These are phyloP conservation scores for Oreohelix idahoensis DNA, from an alignment of 1,140 invertebrate species.

Conservation along the genomic window DNA sequence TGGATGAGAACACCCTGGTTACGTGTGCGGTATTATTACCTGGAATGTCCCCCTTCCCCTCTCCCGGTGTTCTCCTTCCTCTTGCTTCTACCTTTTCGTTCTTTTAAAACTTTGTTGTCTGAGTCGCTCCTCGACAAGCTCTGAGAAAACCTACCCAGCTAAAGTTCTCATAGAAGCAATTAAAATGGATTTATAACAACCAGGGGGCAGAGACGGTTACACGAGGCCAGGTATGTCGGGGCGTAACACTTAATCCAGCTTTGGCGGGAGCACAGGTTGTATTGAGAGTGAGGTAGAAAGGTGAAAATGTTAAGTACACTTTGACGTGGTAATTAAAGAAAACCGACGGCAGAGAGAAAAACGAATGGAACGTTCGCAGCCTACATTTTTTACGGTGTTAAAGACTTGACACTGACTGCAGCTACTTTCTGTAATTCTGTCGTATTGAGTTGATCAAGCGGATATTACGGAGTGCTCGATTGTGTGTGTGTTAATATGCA, in stretches of 20 bases:
- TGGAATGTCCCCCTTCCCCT: not conserved
- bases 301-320: too few relatives aligned
- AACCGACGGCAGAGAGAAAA: too few relatives aligned
- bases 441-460: too few relatives aligned
- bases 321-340: too few relatives aligned
- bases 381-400: too few relatives aligned
- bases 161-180: not conserved
- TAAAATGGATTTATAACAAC: not conserved
- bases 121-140: not conserved
- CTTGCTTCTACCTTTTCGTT: not conserved
- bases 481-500: too few relatives aligned
- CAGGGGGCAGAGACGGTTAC: not conserved
- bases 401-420: too few relatives aligned
- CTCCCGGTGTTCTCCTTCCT: not conserved
- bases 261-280: not conserved
- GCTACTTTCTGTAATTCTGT: too few relatives aligned
- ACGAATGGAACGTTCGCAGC: too few relatives aligned
- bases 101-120: not conserved
- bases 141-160: not conserved
- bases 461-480: too few relatives aligned
- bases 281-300: too few relatives aligned
- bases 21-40: not conserved
- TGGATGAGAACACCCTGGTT: too few relatives aligned
- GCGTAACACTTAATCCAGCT: not conserved
- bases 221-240: not conserved